Percentiles rank a stretch among this genome's conserved stretches.
These are phyloP conservation scores for Drosophila cognata DNA, from an alignment of 2,888 invertebrate species.

Conservation along the genomic window DNA sequence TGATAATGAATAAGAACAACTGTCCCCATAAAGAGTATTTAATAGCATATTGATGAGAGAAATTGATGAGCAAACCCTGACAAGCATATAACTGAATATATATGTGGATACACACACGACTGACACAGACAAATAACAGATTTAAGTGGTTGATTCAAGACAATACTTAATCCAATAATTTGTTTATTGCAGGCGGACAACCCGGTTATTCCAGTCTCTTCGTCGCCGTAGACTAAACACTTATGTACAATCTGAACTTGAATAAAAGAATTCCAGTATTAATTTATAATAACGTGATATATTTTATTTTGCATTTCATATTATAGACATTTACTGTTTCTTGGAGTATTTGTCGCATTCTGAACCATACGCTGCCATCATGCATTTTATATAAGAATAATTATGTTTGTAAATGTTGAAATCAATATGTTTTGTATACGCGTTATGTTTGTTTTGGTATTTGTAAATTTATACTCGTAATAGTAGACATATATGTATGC, in stretches of 20 bases:
- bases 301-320: slow-evolving; percentile 71
- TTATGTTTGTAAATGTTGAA: slow-evolving; percentile 67
- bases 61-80: slow-evolving; percentile 36
- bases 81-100: slow-evolving; percentile 59
- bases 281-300: slow-evolving; percentile 74
- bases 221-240: neutral
- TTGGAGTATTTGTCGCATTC: slow-evolving; percentile 44
- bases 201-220: neutral
- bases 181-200: slow-evolving; percentile 32
- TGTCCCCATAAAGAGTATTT: neutral
- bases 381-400: slow-evolving; percentile 64
- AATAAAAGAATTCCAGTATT: slow-evolving; percentile 47
- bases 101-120: slow-evolving; percentile 48
- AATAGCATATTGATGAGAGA: neutral
- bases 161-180: slow-evolving; percentile 9
- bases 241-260: slow-evolving; percentile 8
- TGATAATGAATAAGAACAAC: neutral
- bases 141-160: neutral
- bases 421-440: slow-evolving; percentile 57
- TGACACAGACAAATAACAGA: slow-evolving; percentile 25
- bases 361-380: slow-evolving; percentile 24
- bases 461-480: slow-evolving; percentile 66
- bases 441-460: slow-evolving; percentile 47
- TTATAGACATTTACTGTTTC: slow-evolving; percentile 68
- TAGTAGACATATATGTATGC: slow-evolving; percentile 25